A percentile compares a stretch with the other conserved stretches of the same genome.
Conservation (phyloP, 2,797 vertebrate species). For the Chiroxiphia lanceolata region DNA sequence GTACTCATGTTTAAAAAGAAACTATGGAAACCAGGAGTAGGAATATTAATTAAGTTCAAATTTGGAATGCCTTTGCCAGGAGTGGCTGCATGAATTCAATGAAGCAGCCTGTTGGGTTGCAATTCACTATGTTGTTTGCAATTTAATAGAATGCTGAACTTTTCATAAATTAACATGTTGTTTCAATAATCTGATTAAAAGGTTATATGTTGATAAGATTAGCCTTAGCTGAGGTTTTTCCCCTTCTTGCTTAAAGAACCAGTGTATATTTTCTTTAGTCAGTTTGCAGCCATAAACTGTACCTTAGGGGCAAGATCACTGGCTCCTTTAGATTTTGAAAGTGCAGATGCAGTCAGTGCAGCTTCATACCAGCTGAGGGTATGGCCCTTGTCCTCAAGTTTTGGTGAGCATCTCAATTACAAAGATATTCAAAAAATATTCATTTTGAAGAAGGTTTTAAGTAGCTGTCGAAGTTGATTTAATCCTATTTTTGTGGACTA, state of each 20-base stretch:
- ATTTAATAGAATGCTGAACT: constrained; percentile 79
- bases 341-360: not conserved
- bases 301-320: not conserved
- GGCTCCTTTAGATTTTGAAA: not conserved
- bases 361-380: not conserved
- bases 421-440: not conserved
- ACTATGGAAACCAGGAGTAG: constrained; percentile 84
- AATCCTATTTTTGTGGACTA: not conserved
- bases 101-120: constrained; percentile 80
- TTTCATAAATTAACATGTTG: constrained; percentile 81
- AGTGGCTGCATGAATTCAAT: constrained; percentile 79
- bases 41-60: constrained; percentile 88
- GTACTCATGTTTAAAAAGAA: constrained; percentile 84
- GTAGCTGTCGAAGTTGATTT: not conserved
- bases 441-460: not conserved
- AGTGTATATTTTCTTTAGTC: constrained; percentile 52
- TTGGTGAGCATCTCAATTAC: not conserved
- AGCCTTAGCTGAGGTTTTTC: constrained; percentile 34
- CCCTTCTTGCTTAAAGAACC: constrained; percentile 63
- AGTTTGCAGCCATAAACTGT: not conserved
- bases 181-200: constrained; percentile 84
- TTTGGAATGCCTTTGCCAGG: constrained; percentile 81
- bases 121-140: constrained; percentile 77
- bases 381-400: not conserved
- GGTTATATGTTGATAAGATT: constrained; percentile 79